Percentiles rank a stretch among this genome's conserved stretches.
Evolutionary conservation across 1,140 invertebrate genomes (phyloP).

Genomic region (Drosophila tristis): DNA sequence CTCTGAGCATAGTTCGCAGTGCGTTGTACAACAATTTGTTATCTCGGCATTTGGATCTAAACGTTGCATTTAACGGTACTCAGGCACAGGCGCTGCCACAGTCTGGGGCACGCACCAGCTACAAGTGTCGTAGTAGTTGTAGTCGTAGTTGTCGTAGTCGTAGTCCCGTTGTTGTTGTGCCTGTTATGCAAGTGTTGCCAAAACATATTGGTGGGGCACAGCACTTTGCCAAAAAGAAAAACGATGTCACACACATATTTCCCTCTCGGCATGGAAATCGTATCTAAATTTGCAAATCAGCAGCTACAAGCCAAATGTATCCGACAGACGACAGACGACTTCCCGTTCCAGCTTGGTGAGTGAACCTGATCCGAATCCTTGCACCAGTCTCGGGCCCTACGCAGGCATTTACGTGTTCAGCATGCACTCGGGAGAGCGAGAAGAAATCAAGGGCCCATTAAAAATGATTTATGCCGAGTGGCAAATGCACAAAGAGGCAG

Average conservation of each 20-base stretch:
- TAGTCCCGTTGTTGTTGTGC: constrained; percentile 20
- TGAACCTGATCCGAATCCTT: constrained; percentile 15
- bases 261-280: constrained; percentile 11
- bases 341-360: constrained; percentile 3
- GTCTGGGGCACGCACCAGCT: constrained; percentile 49
- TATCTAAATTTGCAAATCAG: constrained; percentile 46
- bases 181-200: constrained; percentile 64
- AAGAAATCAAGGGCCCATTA: constrained; percentile 50
- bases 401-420: constrained; percentile 17
- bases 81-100: constrained; percentile 31
- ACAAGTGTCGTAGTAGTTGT: constrained; percentile 21
- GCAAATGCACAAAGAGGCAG: constrained; percentile 36
- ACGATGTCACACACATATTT: constrained; percentile 29
- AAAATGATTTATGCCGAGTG: constrained; percentile 66
- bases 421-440: constrained; percentile 16
- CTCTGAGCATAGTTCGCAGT: constrained; percentile 35
- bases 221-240: constrained; percentile 60
- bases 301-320: constrained; percentile 12
- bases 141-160: constrained; percentile 9
- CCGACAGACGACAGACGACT: constrained; percentile 34
- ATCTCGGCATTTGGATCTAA: constrained; percentile 73
- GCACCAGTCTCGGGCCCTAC: constrained; percentile 17
- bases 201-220: constrained; percentile 60
- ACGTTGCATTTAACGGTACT: constrained; percentile 75
- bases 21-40: constrained; percentile 75